phyloP scores from a whole-genome alignment of 2,113 vertebrate species.

The Nyctibius bracteatus region DNA sequence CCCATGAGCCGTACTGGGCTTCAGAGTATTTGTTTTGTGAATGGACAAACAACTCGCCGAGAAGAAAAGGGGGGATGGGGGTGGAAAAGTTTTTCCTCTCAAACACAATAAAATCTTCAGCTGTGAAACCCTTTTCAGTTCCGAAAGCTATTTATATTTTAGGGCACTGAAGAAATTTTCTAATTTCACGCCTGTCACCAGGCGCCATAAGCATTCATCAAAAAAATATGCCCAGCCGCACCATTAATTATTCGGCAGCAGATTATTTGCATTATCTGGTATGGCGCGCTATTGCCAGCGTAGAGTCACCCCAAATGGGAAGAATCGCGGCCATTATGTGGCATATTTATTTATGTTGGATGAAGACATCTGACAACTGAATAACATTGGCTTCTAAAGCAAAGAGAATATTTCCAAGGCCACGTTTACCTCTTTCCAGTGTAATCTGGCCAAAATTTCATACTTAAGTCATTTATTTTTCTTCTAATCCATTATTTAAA shows the following conservation, averaged over 20 bases:
- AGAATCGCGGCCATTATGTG: not conserved
- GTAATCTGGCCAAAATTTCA: not conserved
- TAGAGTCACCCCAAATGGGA: not conserved
- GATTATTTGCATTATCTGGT: slow-evolving; percentile 69
- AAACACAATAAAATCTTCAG: slow-evolving; percentile 84
- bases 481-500: not conserved
- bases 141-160: slow-evolving; percentile 82
- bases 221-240: slow-evolving; percentile 75
- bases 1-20: slow-evolving; percentile 83
- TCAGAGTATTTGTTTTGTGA: slow-evolving; percentile 82
- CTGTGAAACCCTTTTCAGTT: slow-evolving; percentile 82
- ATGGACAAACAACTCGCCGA: slow-evolving; percentile 82
- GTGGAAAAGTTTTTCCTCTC: slow-evolving; percentile 79
- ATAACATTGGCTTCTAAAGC: not conserved
- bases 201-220: slow-evolving; percentile 76
- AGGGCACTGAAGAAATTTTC: slow-evolving; percentile 80
- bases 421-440: not conserved
- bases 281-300: not conserved
- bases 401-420: not conserved
- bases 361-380: slow-evolving; percentile 47
- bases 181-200: slow-evolving; percentile 83
- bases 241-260: slow-evolving; percentile 66
- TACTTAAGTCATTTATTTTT: not conserved
- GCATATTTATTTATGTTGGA: not conserved
- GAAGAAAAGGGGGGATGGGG: slow-evolving; percentile 70